Conservation (phyloP, 2,888 invertebrate species). For the Chironomus tentans region DNA sequence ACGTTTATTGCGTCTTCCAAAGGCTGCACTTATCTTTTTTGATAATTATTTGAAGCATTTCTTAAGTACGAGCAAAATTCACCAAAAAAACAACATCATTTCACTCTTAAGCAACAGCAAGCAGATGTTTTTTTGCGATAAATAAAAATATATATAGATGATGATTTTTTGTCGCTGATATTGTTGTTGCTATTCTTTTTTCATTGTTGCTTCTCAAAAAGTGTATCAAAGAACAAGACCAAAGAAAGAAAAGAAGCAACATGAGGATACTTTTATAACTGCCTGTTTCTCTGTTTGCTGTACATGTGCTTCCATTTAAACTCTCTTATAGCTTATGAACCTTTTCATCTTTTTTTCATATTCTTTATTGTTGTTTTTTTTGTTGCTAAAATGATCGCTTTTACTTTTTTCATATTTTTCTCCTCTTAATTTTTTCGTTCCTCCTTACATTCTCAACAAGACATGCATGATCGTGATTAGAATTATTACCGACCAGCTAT, state of each 20-base stretch:
- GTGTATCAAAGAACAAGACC: not conserved
- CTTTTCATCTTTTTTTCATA: not conserved
- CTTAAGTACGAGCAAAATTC: too few species aligned
- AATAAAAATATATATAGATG: not conserved
- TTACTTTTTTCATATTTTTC: not conserved
- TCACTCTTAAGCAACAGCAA: not conserved
- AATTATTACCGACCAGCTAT: not conserved
- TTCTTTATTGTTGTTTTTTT: not conserved
- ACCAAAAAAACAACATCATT: too few species aligned
- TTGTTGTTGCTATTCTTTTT: not conserved
- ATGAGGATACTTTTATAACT: not conserved
- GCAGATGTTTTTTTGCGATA: not conserved
- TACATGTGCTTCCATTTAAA: not conserved
- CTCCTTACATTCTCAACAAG: not conserved
- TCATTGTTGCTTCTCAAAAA: not conserved
- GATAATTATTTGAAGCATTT: too few species aligned
- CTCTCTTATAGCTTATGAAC: not conserved
- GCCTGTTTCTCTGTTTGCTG: not conserved
- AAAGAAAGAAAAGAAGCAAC: not conserved
- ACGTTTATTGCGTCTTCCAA: too few species aligned
- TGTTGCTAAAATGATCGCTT: not conserved
- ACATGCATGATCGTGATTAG: not conserved
- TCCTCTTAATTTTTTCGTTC: not conserved
- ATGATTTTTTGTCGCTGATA: not conserved
- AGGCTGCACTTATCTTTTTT: too few species aligned